Evolutionary conservation across 2,797 vertebrate genomes (phyloP).

Genomic region (Mareca penelope): DNA sequence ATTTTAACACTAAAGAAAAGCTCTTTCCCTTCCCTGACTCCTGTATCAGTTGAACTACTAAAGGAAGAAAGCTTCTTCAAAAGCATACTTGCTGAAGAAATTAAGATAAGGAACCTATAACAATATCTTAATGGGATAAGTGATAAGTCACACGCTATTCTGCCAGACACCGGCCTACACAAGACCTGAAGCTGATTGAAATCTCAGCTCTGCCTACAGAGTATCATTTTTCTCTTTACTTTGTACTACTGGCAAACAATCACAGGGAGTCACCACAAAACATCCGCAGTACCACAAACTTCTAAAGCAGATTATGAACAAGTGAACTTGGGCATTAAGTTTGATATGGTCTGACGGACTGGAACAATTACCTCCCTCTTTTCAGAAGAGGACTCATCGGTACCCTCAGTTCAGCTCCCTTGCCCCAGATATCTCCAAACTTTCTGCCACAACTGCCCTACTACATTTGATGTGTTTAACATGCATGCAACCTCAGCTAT

Average conservation of each 20-base stretch:
- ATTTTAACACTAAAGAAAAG: background rate
- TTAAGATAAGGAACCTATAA: slow-evolving; percentile 72
- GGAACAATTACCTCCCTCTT: background rate
- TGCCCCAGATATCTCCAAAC: background rate
- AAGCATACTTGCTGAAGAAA: slow-evolving; percentile 68
- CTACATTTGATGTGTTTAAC: background rate
- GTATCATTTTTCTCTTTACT: slow-evolving; percentile 39
- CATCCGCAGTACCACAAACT: background rate
- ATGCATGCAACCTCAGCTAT: background rate
- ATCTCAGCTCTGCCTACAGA: slow-evolving; percentile 51
- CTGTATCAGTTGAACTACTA: slow-evolving; percentile 64
- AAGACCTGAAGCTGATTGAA: slow-evolving; percentile 62
- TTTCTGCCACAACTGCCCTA: background rate
- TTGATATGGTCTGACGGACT: background rate
- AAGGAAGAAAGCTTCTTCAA: slow-evolving; percentile 62
- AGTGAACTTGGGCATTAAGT: background rate
- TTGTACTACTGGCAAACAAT: slow-evolving; percentile 49
- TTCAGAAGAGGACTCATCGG: background rate
- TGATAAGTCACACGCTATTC: slow-evolving; percentile 69
- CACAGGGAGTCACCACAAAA: slow-evolving; percentile 33
- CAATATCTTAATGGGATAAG: slow-evolving; percentile 72
- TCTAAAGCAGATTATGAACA: background rate
- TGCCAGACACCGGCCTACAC: slow-evolving; percentile 68
- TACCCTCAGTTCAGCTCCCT: background rate
- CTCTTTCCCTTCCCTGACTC: background rate